Evolutionary conservation across 2,888 invertebrate species (phyloP).

Genomic region (Cabera pusaria): DNA sequence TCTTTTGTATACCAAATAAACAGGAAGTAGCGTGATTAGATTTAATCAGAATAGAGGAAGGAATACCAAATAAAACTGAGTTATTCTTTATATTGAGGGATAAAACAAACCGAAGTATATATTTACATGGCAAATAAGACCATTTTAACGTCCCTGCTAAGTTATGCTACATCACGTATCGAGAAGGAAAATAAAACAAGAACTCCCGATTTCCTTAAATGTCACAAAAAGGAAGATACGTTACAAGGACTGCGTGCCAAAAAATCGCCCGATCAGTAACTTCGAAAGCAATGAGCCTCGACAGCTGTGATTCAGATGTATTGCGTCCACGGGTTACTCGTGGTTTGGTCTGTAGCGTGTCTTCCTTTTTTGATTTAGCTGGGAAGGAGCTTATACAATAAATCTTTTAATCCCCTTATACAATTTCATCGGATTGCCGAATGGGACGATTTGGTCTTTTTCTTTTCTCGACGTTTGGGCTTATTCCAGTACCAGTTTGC

Average conservation of each 20-base stretch:
- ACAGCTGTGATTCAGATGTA: too few relatives aligned
- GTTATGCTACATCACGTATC: slow-evolving; percentile 50
- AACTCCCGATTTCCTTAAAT: slow-evolving; percentile 40
- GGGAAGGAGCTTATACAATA: slow-evolving; percentile 68
- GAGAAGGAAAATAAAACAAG: slow-evolving; percentile 68
- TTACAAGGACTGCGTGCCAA: too few relatives aligned
- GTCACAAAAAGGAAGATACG: not conserved
- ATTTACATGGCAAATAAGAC: slow-evolving; percentile 53
- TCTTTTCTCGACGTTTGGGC: slow-evolving; percentile 4
- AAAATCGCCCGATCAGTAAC: too few relatives aligned
- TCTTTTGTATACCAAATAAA: too few relatives aligned
- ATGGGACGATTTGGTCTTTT: slow-evolving; percentile 9
- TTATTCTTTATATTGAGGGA: too few relatives aligned
- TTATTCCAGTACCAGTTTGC: slow-evolving; percentile 5
- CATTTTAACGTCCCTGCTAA: slow-evolving; percentile 34
- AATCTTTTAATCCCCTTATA: slow-evolving; percentile 80
- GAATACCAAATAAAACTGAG: too few relatives aligned
- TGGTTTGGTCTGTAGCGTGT: not conserved
- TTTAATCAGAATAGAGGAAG: too few relatives aligned
- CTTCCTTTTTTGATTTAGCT: slow-evolving; percentile 10
- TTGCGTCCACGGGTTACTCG: too few relatives aligned
- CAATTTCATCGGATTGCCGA: slow-evolving; percentile 74
- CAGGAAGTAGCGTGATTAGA: too few relatives aligned
- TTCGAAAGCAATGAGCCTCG: too few relatives aligned
- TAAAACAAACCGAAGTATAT: slow-evolving; percentile 36